Conservation (phyloP, 2,797 vertebrate species). For the Anguilla anguilla region DNA sequence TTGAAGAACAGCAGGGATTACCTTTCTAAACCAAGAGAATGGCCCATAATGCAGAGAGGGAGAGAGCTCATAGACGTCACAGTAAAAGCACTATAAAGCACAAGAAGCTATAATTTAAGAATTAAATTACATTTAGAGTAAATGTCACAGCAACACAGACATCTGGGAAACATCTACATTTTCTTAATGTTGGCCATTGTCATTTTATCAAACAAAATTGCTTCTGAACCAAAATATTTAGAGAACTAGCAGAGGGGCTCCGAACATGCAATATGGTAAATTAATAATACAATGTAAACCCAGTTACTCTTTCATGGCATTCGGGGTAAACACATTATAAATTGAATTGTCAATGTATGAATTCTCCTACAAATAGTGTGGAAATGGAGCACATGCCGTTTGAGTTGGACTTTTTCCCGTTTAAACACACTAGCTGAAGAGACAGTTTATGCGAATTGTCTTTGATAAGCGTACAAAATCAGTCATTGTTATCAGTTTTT, state of each 20-base stretch:
- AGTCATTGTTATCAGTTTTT: constrained; percentile 44
- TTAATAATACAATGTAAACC: constrained; percentile 67
- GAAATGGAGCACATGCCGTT: background rate
- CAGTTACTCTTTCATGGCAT: constrained; percentile 61
- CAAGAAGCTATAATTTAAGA: constrained; percentile 65
- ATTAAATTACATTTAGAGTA: constrained; percentile 71
- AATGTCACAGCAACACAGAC: constrained; percentile 72
- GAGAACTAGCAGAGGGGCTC: constrained; percentile 63
- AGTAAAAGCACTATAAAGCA: constrained; percentile 54
- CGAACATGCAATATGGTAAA: constrained; percentile 59
- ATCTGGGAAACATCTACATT: constrained; percentile 69
- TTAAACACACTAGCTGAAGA: background rate
- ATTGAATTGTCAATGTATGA: constrained; percentile 61
- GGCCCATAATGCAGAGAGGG: constrained; percentile 19
- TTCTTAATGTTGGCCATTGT: constrained; percentile 69
- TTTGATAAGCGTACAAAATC: background rate
- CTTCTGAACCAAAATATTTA: constrained; percentile 72
- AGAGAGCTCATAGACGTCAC: constrained; percentile 14
- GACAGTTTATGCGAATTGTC: background rate
- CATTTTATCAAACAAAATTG: constrained; percentile 75
- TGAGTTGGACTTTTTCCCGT: background rate
- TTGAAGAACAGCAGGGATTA: constrained; percentile 13
- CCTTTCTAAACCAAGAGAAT: constrained; percentile 20
- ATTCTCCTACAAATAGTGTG: constrained; percentile 37
- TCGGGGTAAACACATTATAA: constrained; percentile 65